These are phyloP conservation scores for Bungarus multicinctus DNA, from an alignment of 2,113 vertebrate species.

Conservation along the genomic window DNA sequence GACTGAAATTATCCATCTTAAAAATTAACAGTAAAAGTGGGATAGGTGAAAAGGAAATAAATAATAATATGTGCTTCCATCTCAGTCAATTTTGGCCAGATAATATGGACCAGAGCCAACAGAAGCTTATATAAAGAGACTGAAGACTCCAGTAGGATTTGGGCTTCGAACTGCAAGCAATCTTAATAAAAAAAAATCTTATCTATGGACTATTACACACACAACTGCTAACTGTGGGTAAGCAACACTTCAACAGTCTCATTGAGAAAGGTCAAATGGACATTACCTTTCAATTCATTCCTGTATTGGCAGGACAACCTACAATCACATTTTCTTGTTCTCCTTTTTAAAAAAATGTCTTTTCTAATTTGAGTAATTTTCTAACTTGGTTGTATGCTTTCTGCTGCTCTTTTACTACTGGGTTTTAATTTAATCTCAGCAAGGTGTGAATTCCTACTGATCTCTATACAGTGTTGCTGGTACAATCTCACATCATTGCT, in stretches of 20 bases:
- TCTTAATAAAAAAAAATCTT: not conserved
- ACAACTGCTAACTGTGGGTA: not conserved
- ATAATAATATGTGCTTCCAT: not conserved
- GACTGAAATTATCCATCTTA: not conserved
- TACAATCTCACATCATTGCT: not conserved
- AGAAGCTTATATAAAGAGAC: not conserved
- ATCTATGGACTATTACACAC: not conserved
- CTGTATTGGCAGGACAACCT: not conserved
- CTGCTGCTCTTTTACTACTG: not conserved
- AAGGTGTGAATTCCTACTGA: not conserved
- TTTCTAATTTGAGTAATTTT: not conserved
- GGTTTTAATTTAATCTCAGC: not conserved
- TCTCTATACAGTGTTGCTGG: not conserved
- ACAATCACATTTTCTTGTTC: not conserved
- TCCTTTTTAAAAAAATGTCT: not conserved
- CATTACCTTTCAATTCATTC: not conserved
- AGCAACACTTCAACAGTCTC: not conserved
- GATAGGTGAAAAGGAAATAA: not conserved
- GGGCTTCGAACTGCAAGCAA: not conserved
- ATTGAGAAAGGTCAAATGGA: not conserved
- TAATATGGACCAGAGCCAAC: not conserved
- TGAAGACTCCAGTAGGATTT: not conserved
- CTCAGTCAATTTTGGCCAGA: constrained; percentile 4
- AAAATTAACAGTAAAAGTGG: not conserved
- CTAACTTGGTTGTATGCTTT: not conserved